Conservation (phyloP, 1,140 invertebrate species). For the Ganaspis sp. region DNA sequence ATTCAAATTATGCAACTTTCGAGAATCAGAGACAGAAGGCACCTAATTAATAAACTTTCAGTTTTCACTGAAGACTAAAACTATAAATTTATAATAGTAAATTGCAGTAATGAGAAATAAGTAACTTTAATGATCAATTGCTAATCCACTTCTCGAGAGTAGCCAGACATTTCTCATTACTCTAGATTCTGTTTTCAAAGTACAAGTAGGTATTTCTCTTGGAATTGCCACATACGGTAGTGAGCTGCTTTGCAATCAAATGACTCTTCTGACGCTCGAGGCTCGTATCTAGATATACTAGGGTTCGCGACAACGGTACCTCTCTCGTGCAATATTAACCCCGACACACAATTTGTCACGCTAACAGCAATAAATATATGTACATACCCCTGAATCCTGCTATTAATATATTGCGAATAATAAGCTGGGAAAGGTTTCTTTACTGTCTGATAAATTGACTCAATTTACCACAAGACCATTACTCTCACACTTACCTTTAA, state of each 20-base stretch:
- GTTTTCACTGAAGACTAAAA: background rate
- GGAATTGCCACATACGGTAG: conserved; percentile 3
- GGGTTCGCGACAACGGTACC: conserved; percentile 9
- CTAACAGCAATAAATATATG: conserved; percentile 23
- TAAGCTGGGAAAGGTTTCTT: conserved; percentile 11
- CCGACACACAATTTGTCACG: conserved; percentile 26
- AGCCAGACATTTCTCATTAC: background rate
- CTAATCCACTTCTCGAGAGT: background rate
- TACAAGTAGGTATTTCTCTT: background rate
- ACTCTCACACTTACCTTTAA: background rate
- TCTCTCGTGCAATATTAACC: conserved; percentile 16
- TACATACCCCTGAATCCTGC: background rate
- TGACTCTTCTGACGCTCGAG: conserved; percentile 7
- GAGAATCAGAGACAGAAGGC: background rate
- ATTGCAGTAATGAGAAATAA: conserved; percentile 12
- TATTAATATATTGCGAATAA: conserved; percentile 25
- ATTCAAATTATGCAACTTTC: no score
- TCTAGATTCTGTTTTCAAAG: conserved; percentile 19
- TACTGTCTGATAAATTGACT: background rate
- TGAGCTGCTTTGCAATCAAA: background rate
- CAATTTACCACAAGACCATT: conserved; percentile 8
- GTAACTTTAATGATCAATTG: background rate
- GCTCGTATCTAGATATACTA: conserved; percentile 19
- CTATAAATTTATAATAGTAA: background rate
- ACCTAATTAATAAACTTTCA: background rate